Evolutionary conservation across 2,888 invertebrate species (phyloP).

Genomic region (Epirrhoe tristata): DNA sequence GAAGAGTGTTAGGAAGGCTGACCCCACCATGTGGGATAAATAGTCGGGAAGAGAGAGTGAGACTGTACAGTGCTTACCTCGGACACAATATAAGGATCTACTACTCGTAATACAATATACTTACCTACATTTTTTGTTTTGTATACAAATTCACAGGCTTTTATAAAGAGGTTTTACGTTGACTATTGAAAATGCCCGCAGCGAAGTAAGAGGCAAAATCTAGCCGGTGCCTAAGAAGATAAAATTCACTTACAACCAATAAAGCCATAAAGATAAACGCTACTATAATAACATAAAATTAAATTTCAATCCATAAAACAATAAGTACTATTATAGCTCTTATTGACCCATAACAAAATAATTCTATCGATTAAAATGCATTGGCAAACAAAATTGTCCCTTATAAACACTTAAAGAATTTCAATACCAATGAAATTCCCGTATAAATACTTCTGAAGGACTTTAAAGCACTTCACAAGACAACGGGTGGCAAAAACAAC

Average conservation of each 20-base stretch:
- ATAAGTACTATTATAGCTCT: not conserved
- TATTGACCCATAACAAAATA: slow-evolving; percentile 13
- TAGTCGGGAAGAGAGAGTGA: too few relatives aligned
- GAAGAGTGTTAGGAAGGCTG: too few relatives aligned
- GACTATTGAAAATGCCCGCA: too few relatives aligned
- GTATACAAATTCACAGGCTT: too few relatives aligned
- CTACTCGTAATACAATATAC: too few relatives aligned
- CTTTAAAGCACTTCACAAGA: not conserved
- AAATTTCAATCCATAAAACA: not conserved
- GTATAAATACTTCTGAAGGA: slow-evolving; percentile 11
- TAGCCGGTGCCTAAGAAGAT: not conserved
- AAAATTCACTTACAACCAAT: not conserved
- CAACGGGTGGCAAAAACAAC: slow-evolving; percentile 16
- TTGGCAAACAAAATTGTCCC: slow-evolving; percentile 22
- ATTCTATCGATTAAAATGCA: slow-evolving; percentile 36
- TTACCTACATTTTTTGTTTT: too few relatives aligned
- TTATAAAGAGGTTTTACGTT: too few relatives aligned
- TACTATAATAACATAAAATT: not conserved
- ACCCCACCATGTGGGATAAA: too few relatives aligned
- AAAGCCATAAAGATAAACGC: not conserved
- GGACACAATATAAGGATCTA: too few relatives aligned
- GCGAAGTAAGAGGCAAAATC: not conserved
- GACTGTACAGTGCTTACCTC: too few relatives aligned
- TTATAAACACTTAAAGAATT: slow-evolving; percentile 1
- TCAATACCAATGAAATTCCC: slow-evolving; percentile 3